Evolutionary conservation across 1,140 invertebrate genomes (phyloP).

Genomic region (Metaphire vulgaris): DNA sequence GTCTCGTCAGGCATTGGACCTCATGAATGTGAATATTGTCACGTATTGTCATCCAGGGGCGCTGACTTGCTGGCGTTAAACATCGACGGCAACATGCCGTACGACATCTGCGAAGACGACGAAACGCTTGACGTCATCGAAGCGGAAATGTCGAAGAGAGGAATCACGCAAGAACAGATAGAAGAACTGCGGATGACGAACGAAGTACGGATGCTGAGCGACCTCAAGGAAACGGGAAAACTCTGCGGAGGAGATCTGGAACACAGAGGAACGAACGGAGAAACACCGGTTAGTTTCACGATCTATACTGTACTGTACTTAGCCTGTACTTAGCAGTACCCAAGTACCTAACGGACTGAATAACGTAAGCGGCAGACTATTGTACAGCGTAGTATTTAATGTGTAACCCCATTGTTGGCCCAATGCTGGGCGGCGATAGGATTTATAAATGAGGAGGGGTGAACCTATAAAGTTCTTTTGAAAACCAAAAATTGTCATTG

Average conservation of each 20-base stretch:
- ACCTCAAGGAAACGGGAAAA: constrained; percentile 68
- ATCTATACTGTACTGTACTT: neutral
- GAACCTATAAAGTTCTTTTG: neutral
- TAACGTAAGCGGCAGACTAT: neutral
- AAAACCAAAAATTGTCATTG: no score
- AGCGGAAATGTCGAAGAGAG: constrained; percentile 91
- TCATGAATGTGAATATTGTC: neutral
- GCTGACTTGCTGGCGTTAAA: constrained; percentile 98
- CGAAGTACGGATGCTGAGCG: constrained; percentile 83
- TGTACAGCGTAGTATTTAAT: neutral
- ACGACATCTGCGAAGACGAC: constrained; percentile 98
- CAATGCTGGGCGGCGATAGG: neutral
- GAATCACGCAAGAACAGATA: constrained; percentile 68
- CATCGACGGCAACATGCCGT: constrained; percentile 99
- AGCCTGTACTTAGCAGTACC: neutral
- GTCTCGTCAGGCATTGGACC: neutral
- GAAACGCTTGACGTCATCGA: constrained; percentile 93
- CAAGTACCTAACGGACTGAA: neutral
- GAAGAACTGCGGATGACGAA: constrained; percentile 86
- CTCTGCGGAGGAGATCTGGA: constrained; percentile 74
- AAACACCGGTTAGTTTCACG: constrained; percentile 5
- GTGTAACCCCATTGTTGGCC: neutral
- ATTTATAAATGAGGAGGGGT: neutral
- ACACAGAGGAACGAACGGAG: constrained; percentile 59
- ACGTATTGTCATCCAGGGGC: constrained; percentile 55